Conservation (phyloP, 2,888 invertebrate species). For the Dryobotodes eremita region DNA sequence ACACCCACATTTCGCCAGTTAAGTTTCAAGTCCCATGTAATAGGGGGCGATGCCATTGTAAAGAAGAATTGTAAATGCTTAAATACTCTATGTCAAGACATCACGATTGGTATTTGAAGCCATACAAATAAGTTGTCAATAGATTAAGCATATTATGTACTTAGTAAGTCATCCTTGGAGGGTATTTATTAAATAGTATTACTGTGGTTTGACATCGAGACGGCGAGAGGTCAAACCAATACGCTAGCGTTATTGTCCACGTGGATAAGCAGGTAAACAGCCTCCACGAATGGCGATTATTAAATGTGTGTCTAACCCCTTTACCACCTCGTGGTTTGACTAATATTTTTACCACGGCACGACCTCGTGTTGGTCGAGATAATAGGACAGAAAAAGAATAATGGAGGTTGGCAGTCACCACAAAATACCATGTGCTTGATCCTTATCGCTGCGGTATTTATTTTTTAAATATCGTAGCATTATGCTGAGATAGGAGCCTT, state of each 20-base stretch:
- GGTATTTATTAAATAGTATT: conserved; percentile 1
- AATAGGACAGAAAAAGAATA: too few relatives aligned
- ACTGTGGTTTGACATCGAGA: conserved; percentile 7
- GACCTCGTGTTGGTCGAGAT: too few relatives aligned
- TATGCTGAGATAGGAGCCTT: too few relatives aligned
- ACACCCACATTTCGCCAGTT: too few relatives aligned
- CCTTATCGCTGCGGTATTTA: too few relatives aligned
- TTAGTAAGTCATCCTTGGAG: conserved; percentile 14
- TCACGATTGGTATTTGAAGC: conserved; percentile 13
- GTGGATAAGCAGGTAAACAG: neutral
- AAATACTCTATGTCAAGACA: neutral
- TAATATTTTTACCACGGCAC: too few relatives aligned
- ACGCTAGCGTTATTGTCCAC: neutral
- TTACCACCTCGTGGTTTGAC: too few relatives aligned
- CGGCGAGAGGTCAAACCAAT: neutral
- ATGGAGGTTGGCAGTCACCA: too few relatives aligned
- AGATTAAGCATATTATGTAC: conserved; percentile 11
- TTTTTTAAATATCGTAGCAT: too few relatives aligned
- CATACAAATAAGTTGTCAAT: neutral
- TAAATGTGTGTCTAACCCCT: too few relatives aligned
- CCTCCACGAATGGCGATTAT: neutral
- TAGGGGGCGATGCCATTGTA: too few relatives aligned
- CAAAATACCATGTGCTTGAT: too few relatives aligned
- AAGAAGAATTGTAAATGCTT: neutral
- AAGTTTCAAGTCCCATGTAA: neutral